Evolutionary conservation across 1,140 invertebrate species (phyloP).

Genomic region (Drosophila rhopaloa): DNA sequence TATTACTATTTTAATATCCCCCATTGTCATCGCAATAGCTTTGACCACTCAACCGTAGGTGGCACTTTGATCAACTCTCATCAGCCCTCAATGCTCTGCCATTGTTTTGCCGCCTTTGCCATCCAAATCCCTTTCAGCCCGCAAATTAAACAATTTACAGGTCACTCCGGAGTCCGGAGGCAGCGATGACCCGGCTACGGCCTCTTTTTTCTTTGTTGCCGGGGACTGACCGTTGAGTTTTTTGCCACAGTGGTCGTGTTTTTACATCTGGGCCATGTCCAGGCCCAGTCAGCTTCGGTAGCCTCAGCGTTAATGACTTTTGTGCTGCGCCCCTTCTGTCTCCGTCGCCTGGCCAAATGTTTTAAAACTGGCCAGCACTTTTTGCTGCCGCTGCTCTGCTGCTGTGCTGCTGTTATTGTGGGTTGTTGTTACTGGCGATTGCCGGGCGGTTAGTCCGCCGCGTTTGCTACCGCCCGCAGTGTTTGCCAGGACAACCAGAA

Average conservation of each 20-base stretch:
- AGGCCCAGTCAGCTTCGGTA: conserved; percentile 63
- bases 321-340: conserved; percentile 62
- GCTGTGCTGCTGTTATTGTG: conserved; percentile 44
- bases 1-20: conserved; percentile 26
- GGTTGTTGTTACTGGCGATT: conserved; percentile 57
- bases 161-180: conserved; percentile 34
- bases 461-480: conserved; percentile 75
- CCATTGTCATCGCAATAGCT: not conserved
- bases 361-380: conserved; percentile 51
- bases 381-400: conserved; percentile 31
- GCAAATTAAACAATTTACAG: conserved; percentile 41
- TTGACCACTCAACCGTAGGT: conserved; percentile 33
- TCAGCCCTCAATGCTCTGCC: not conserved
- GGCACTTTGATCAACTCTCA: conserved; percentile 37
- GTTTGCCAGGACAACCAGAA: conserved; percentile 77
- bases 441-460: conserved; percentile 73
- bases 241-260: conserved; percentile 80
- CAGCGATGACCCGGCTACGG: not conserved
- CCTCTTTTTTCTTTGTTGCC: conserved; percentile 37
- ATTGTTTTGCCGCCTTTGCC: conserved; percentile 8
- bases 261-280: conserved; percentile 81
- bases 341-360: conserved; percentile 42
- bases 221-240: conserved; percentile 69
- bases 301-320: conserved; percentile 80
- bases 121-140: conserved; percentile 4